Evolutionary conservation across 2,888 invertebrate species (phyloP).

Genomic region (Eulithis testata): DNA sequence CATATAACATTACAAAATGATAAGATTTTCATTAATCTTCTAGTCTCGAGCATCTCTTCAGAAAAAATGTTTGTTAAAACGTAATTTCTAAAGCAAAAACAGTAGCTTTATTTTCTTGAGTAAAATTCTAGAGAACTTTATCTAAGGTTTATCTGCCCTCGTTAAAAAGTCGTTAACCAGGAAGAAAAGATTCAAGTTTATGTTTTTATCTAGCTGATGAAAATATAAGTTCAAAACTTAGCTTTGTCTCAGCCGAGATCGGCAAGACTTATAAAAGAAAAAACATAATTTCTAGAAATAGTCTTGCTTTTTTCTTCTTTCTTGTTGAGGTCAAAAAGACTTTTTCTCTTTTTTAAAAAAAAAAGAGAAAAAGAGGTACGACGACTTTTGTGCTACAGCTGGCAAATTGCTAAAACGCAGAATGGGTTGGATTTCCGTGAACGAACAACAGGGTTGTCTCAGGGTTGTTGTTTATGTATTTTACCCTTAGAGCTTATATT

Average conservation of each 20-base stretch:
- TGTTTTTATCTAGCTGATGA: constrained; percentile 28
- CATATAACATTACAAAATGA: not conserved
- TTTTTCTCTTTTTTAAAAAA: no score
- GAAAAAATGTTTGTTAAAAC: constrained; percentile 3
- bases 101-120: constrained; percentile 10
- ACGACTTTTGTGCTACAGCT: no score
- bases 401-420: no score
- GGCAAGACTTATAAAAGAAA: not conserved
- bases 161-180: constrained; percentile 39
- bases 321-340: no score
- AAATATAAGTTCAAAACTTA: constrained; percentile 10
- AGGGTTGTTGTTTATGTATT: no score
- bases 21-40: not conserved
- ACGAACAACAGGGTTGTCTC: no score
- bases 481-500: no score
- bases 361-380: no score
- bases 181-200: constrained; percentile 26
- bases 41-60: constrained; percentile 1
- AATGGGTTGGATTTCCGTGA: no score
- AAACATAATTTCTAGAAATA: not conserved
- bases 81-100: constrained; percentile 5
- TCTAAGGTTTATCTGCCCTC: constrained; percentile 35
- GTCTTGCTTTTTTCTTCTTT: no score
- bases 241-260: constrained; percentile 2
- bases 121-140: constrained; percentile 21